Percentiles rank a stretch among this genome's conserved stretches.
phyloP scores from a whole-genome alignment of 2,797 vertebrate species.

The Arremon aurantiirostris region DNA sequence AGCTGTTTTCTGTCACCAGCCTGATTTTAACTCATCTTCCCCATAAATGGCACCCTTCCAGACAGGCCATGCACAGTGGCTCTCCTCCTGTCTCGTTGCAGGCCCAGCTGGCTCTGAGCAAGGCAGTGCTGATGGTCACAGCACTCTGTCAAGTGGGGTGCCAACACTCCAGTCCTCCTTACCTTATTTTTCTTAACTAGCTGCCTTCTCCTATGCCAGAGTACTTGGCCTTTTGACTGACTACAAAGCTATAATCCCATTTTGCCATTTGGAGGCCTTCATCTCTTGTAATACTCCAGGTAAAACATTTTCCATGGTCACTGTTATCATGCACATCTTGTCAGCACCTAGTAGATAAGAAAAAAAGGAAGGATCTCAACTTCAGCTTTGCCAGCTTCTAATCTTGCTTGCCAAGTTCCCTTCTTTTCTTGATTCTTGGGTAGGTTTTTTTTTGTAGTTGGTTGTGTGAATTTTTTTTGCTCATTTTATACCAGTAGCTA shows the following conservation, averaged over 20 bases:
- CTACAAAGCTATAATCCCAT: neutral
- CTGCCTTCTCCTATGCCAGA: neutral
- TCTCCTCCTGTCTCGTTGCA: neutral
- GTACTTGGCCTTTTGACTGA: neutral
- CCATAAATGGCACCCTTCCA: neutral
- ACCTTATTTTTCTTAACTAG: neutral
- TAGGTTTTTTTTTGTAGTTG: neutral
- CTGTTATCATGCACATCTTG: neutral
- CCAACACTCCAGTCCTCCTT: accelerated
- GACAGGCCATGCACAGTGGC: neutral
- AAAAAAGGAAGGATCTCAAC: neutral
- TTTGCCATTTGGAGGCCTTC: neutral
- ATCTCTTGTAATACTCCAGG: neutral
- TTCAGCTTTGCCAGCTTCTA: neutral
- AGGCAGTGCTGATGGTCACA: neutral
- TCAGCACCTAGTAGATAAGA: neutral
- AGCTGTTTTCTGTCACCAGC: neutral
- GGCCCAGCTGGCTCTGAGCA: neutral
- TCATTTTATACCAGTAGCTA: neutral
- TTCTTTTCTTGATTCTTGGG: neutral
- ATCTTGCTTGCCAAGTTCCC: neutral
- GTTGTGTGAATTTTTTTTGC: neutral
- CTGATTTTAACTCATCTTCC: neutral
- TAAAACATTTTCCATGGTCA: neutral
- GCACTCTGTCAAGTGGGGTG: neutral